Conservation (phyloP, 2,113 vertebrate species). For the Cryptotis parvus region DNA sequence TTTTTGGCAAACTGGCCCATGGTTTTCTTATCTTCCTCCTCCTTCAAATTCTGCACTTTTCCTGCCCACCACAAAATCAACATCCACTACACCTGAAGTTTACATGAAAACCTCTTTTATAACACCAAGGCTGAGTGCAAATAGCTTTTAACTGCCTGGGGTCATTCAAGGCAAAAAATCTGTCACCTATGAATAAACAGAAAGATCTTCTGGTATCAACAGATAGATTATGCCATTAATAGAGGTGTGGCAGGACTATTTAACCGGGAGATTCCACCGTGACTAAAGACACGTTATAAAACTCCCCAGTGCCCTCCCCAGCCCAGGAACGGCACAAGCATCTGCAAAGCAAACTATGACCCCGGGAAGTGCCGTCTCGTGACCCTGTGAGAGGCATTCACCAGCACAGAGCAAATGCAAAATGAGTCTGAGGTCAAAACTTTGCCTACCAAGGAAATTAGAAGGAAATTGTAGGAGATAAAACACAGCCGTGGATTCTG, state of each 20-base stretch:
- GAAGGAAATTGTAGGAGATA: slow-evolving; percentile 89
- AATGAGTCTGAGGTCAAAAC: slow-evolving; percentile 84
- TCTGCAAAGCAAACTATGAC: neutral
- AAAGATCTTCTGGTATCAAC: neutral
- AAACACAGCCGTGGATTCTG: slow-evolving; percentile 85
- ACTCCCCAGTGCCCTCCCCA: neutral
- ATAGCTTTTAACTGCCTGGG: neutral
- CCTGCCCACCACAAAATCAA: slow-evolving; percentile 64
- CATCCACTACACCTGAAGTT: slow-evolving; percentile 30
- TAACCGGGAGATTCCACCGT: neutral
- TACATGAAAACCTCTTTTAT: slow-evolving; percentile 46
- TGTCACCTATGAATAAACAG: neutral
- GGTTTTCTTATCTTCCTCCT: neutral
- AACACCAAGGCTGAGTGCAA: neutral
- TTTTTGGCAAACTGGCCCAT: neutral
- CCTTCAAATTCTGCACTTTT: slow-evolving; percentile 55
- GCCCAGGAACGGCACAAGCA: neutral
- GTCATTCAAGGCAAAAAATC: slow-evolving; percentile 10
- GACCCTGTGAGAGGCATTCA: slow-evolving; percentile 59
- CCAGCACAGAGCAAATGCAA: slow-evolving; percentile 63
- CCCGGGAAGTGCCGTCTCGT: neutral
- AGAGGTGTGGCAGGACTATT: neutral
- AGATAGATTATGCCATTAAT: neutral
- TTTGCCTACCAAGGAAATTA: slow-evolving; percentile 87
- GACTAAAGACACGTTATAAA: slow-evolving; percentile 21